phyloP scores from a whole-genome alignment of 2,113 vertebrate species.

The Oceanodroma tethys region DNA sequence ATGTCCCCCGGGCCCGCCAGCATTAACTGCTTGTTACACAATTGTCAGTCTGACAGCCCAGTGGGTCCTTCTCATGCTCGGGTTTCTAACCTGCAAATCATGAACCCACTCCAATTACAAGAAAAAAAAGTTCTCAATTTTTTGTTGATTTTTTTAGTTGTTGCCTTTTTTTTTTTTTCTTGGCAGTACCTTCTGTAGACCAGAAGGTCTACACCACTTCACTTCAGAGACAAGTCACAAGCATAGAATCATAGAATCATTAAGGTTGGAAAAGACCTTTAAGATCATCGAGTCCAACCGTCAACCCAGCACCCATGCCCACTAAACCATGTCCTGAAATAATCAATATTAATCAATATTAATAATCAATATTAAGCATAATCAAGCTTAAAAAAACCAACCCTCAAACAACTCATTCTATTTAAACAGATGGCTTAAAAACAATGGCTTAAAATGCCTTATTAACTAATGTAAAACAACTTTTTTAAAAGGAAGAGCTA shows the following conservation, averaged over 20 bases:
- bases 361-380: no score
- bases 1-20: rapidly evolving
- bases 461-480: not conserved
- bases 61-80: not conserved
- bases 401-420: not conserved
- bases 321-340: no score
- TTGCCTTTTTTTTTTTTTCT: not conserved
- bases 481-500: not conserved
- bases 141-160: not conserved
- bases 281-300: no score
- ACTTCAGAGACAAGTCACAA: not conserved
- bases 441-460: not conserved
- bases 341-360: no score
- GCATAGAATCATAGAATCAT: no score
- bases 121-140: not conserved
- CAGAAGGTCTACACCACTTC: not conserved
- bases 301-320: no score
- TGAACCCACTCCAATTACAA: not conserved
- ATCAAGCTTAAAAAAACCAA: not conserved
- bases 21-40: not conserved
- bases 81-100: not conserved
- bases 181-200: not conserved
- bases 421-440: not conserved
- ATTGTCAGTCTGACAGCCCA: not conserved
- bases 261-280: no score